A percentile compares a stretch with the other conserved stretches of the same genome.
These are phyloP conservation scores for Aphrocallistes beatrix DNA, from an alignment of 37 sponge, comb jelly and placozoan genomes.

Conservation along the genomic window DNA sequence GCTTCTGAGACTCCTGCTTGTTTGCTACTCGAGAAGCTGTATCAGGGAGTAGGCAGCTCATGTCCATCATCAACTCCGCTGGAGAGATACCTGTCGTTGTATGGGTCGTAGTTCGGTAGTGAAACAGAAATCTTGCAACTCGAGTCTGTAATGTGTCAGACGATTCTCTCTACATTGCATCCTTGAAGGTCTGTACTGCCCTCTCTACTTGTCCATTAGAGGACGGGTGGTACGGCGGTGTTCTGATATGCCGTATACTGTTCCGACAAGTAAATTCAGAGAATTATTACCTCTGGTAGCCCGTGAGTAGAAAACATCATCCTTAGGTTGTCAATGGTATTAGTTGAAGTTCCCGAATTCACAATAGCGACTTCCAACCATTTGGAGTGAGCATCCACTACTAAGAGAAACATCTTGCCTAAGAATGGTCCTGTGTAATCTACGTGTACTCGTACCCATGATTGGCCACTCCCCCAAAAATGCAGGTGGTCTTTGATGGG, in stretches of 20 bases:
- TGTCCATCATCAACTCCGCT: not conserved
- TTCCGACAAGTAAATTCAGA: conserved; percentile 17
- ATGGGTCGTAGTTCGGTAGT: not conserved
- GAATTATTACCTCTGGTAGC: conserved; percentile 9
- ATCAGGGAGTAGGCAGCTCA: not conserved
- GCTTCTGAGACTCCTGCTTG: not conserved
- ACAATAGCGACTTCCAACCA: not conserved
- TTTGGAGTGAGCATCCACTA: not conserved
- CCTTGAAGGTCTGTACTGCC: conserved; percentile 11
- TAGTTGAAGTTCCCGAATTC: not conserved
- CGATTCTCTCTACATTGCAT: not conserved
- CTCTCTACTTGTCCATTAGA: conserved; percentile 28
- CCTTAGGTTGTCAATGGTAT: not conserved
- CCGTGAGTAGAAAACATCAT: conserved; percentile 17
- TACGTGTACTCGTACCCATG: conserved; percentile 21
- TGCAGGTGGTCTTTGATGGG: not conserved
- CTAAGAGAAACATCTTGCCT: too few species aligned
- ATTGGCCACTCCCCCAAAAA: conserved; percentile 24
- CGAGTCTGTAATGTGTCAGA: not conserved
- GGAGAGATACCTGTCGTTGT: too few species aligned
- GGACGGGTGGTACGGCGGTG: conserved; percentile 31
- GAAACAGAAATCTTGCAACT: not conserved
- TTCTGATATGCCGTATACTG: not conserved
- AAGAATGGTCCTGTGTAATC: conserved; percentile 18
- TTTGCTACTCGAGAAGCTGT: not conserved